Percentiles rank a stretch among this genome's conserved stretches.
Evolutionary conservation across 2,113 vertebrate genomes (phyloP).

Genomic region (Amazona guildingii): DNA sequence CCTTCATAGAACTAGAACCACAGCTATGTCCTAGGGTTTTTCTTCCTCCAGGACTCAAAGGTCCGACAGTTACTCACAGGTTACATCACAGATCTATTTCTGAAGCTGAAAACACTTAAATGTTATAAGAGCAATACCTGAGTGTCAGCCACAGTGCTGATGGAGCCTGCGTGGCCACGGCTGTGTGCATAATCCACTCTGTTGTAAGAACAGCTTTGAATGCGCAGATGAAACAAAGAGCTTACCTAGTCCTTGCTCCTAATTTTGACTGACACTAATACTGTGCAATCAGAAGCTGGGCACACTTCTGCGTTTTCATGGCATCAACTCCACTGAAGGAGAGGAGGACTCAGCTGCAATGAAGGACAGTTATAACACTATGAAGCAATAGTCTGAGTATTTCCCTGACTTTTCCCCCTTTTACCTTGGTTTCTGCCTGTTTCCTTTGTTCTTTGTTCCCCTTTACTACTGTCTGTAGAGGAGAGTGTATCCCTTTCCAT

Average conservation of each 20-base stretch:
- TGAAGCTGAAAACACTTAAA: background rate
- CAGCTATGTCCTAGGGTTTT: rapidly evolving
- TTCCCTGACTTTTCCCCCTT: background rate
- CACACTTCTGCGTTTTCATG: background rate
- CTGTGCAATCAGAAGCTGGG: background rate
- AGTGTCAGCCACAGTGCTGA: background rate
- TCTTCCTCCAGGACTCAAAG: background rate
- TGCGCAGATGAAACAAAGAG: rapidly evolving
- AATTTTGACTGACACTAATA: background rate
- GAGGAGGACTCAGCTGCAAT: background rate
- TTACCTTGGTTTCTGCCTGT: background rate
- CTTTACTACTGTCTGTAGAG: background rate
- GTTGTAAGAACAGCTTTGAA: background rate
- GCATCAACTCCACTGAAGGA: rapidly evolving
- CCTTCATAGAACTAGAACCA: background rate
- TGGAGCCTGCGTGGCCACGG: background rate
- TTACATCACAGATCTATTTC: background rate
- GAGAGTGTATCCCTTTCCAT: rapidly evolving
- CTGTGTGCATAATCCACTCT: background rate
- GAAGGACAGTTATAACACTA: rapidly evolving
- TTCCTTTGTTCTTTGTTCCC: background rate
- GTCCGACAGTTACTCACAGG: background rate
- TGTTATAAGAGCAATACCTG: background rate
- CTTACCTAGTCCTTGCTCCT: background rate
- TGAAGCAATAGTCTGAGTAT: background rate